Percentiles rank a stretch among this genome's conserved stretches.
Evolutionary conservation across 1,140 invertebrate genomes (phyloP).

Genomic region (Heliconius nattereri): DNA sequence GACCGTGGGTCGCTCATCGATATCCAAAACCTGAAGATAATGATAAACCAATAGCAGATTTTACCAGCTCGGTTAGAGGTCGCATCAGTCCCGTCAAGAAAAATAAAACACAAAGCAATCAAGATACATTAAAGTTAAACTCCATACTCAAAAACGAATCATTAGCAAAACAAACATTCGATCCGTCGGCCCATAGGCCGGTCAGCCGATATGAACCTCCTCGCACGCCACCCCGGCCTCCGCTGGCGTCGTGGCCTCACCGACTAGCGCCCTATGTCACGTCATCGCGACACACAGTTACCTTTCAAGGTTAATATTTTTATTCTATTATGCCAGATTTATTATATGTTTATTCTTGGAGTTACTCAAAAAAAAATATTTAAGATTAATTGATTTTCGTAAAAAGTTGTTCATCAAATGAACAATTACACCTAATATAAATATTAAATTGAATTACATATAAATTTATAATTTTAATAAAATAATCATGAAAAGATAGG

Average conservation of each 20-base stretch:
- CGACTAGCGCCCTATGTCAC: slow-evolving; percentile 79
- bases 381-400: slow-evolving; percentile 33
- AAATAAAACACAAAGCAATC: slow-evolving; percentile 47
- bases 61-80: slow-evolving; percentile 63
- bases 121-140: slow-evolving; percentile 71
- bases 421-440: background rate
- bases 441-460: background rate
- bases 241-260: slow-evolving; percentile 74
- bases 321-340: slow-evolving; percentile 45
- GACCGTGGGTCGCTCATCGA: slow-evolving; percentile 88
- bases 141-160: slow-evolving; percentile 85
- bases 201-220: slow-evolving; percentile 89
- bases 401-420: background rate
- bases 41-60: slow-evolving; percentile 83
- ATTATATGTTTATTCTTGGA: slow-evolving; percentile 68
- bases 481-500: background rate
- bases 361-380: slow-evolving; percentile 36
- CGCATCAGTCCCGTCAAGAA: slow-evolving; percentile 72
- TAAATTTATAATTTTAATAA: background rate
- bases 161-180: slow-evolving; percentile 87
- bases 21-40: slow-evolving; percentile 86
- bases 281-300: slow-evolving; percentile 85
- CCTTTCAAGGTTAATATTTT: slow-evolving; percentile 87
- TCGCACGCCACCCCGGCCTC: slow-evolving; percentile 75
- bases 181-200: slow-evolving; percentile 88